Conservation (phyloP, 2,888 invertebrate genomes). For the Euzetes globulus region DNA sequence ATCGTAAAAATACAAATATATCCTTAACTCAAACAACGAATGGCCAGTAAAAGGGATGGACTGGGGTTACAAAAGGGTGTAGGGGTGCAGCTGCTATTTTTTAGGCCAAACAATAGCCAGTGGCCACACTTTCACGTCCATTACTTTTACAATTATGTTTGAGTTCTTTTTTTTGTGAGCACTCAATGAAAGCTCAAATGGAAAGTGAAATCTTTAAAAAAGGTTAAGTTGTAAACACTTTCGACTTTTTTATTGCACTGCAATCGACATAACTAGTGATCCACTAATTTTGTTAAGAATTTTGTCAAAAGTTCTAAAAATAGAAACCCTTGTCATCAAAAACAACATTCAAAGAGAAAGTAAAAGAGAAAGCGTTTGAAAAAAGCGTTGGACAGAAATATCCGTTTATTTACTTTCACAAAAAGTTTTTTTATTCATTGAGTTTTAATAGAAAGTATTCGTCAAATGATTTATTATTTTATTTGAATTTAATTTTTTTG, state of each 20-base stretch:
- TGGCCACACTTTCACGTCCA: slow-evolving; percentile 22
- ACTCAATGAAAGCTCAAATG: slow-evolving; percentile 1
- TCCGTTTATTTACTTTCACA: too few species aligned
- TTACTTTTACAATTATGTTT: background rate
- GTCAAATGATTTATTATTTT: too few species aligned
- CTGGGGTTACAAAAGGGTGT: background rate
- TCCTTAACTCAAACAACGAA: background rate
- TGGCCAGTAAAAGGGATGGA: background rate
- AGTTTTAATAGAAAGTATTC: too few species aligned
- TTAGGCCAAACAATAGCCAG: slow-evolving; percentile 26
- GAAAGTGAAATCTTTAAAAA: slow-evolving; percentile 22
- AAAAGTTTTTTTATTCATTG: too few species aligned
- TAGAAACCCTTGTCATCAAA: background rate
- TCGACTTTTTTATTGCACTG: slow-evolving; percentile 14
- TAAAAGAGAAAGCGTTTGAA: too few species aligned
- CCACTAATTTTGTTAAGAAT: slow-evolving; percentile 8
- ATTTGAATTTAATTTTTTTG: too few species aligned
- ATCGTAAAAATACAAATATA: slow-evolving; percentile 11
- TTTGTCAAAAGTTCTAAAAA: background rate
- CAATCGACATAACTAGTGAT: slow-evolving; percentile 11
- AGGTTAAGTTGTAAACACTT: slow-evolving; percentile 18
- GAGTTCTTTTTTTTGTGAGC: background rate
- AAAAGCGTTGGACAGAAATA: too few species aligned
- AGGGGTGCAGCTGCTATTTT: slow-evolving; percentile 28
- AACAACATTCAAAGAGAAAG: background rate